Percentiles rank a stretch among this genome's conserved stretches.
Conservation (phyloP, 1,140 invertebrate genomes). For the Drosophila nigromelanica region DNA sequence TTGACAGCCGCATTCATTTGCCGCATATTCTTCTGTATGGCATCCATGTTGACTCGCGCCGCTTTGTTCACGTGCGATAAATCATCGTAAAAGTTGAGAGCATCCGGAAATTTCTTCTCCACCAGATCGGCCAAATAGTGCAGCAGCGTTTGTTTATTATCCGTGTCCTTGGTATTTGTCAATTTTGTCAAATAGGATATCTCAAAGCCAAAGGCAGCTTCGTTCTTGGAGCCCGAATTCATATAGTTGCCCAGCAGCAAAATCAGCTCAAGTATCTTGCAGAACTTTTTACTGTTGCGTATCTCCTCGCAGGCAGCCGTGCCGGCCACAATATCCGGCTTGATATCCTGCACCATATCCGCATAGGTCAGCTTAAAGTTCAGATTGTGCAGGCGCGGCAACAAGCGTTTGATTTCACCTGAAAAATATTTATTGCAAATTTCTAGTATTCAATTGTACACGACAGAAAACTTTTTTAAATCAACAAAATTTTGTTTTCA, state of each 20-base stretch:
- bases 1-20: conserved; percentile 94
- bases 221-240: conserved; percentile 97
- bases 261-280: conserved; percentile 94
- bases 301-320: conserved; percentile 98
- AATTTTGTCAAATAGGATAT: conserved; percentile 98
- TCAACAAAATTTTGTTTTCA: no score
- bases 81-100: conserved; percentile 93
- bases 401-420: conserved; percentile 92
- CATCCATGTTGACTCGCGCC: conserved; percentile 93
- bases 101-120: conserved; percentile 94
- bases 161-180: conserved; percentile 96
- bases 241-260: conserved; percentile 97
- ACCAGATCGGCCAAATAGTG: conserved; percentile 96
- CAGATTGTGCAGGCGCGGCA: conserved; percentile 94
- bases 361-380: conserved; percentile 90
- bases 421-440: not conserved
- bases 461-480: no score
- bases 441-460: no score
- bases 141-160: conserved; percentile 96
- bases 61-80: conserved; percentile 93
- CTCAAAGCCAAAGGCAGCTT: conserved; percentile 97
- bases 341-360: conserved; percentile 95
- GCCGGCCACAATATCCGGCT: conserved; percentile 97
- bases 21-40: conserved; percentile 92
- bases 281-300: conserved; percentile 94